Percentiles rank a stretch among this genome's conserved stretches.
Conservation (phyloP, 2,888 invertebrate genomes). For the Pomacea canaliculata region DNA sequence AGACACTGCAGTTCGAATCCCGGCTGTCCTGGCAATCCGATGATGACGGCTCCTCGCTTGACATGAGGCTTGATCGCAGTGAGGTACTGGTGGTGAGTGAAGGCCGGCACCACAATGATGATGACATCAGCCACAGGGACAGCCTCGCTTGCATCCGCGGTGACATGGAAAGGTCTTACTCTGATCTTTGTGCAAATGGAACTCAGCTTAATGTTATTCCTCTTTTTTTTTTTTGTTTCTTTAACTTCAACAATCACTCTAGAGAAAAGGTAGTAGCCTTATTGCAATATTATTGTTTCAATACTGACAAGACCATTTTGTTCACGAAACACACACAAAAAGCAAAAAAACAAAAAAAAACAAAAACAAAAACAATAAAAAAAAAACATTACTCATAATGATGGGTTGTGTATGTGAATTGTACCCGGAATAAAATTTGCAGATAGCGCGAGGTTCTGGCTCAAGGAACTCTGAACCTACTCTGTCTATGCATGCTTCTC, state of each 20-base stretch:
- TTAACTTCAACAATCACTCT: neutral
- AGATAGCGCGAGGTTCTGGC: no score
- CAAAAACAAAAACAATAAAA: no score
- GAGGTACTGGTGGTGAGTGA: conserved; percentile 53
- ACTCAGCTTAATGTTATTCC: neutral
- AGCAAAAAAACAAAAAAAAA: no score
- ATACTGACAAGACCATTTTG: no score
- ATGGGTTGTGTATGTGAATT: no score
- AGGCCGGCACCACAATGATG: conserved; percentile 53
- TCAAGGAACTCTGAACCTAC: no score
- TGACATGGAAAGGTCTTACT: conserved; percentile 38
- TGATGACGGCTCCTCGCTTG: conserved; percentile 47
- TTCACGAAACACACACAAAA: no score
- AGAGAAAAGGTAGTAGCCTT: neutral
- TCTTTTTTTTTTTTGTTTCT: neutral
- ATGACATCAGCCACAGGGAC: conserved; percentile 50
- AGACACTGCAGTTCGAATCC: conserved; percentile 59
- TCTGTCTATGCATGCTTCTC: no score
- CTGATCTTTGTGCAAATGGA: conserved; percentile 9
- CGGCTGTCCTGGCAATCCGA: conserved; percentile 58
- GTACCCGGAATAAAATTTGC: no score
- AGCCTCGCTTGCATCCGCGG: conserved; percentile 46
- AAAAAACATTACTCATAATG: no score
- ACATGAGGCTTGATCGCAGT: conserved; percentile 49
- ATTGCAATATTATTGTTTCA: no score